Evolutionary conservation across 1,140 invertebrate species (phyloP), one percentile per base, ranked within the genome.

Genomic region (Zaprionus davidi): DNA sequence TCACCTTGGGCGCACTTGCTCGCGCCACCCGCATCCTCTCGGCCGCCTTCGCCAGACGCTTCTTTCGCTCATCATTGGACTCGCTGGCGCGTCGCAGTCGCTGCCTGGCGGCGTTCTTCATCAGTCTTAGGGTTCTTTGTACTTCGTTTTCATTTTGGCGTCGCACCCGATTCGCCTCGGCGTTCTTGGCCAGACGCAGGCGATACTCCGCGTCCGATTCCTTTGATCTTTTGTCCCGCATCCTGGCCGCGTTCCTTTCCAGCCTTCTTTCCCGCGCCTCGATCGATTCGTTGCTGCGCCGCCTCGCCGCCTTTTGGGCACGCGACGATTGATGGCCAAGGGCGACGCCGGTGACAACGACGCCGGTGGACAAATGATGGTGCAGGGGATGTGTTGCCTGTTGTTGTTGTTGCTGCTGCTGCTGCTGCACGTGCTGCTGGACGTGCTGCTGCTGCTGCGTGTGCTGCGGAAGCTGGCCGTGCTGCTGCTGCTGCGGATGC

Each of bases 61-160:
- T 85, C 31, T 93, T 93, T 64, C 94, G 92, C 78, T 94, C 93
- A 36, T 94, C 93, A 7, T 92, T 76, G 3, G 93, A 92, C 76
- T 94, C 94, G 56, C 87, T 92, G 68, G 92, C 92, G 24, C 92
- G 79, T 31, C 92, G 79, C 79, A 92, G 71, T 57, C 92, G 78
- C 78, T 92, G 92, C 9, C 92, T 64, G 53, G 92, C 92, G 36
- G 92, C 92, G 60, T 92, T 92, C 81, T 92, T 92, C 91, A 92
- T 92, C 92, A 92, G 92, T 92, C 92, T 92, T 90, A 92, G 76
- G 81, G 92, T 92, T 92, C 92, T 92, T 92, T 92, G 90, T 87
- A 92, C 91, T 88, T 92, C 91, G 65, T 69, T 92, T 91, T 92
- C 92, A 65, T 92, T 92, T 71, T 92, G 92, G 56, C 92, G 76